Conservation (phyloP, 2,888 invertebrate species). For the Blomia tropicalis region DNA sequence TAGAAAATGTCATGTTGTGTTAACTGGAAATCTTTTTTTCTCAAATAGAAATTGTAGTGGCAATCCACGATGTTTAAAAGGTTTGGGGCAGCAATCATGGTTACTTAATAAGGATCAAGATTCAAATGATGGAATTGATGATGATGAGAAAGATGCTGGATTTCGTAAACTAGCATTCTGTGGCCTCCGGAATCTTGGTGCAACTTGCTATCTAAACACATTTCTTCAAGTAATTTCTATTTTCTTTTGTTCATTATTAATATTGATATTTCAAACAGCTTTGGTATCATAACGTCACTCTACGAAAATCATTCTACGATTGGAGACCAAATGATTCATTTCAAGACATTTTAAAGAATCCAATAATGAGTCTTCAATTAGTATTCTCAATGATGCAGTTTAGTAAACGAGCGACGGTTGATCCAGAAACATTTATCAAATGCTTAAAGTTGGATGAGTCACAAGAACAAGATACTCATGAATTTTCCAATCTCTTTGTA, state of each 20-base stretch:
- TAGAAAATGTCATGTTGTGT: not conserved
- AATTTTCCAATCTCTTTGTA: conserved; percentile 48
- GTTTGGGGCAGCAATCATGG: conserved; percentile 45
- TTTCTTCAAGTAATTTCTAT: conserved; percentile 38
- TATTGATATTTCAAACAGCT: conserved; percentile 35
- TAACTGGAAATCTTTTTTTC: not conserved
- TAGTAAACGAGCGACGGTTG: conserved; percentile 41
- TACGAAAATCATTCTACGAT: conserved; percentile 43
- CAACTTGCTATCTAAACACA: conserved; percentile 50
- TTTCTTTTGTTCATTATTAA: not conserved
- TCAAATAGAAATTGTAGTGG: conserved; percentile 45
- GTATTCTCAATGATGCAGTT: conserved; percentile 46
- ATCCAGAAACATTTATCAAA: conserved; percentile 44
- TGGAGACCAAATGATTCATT: conserved; percentile 39
- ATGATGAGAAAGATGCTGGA: conserved; percentile 35
- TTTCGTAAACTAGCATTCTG: conserved; percentile 38
- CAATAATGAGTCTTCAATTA: conserved; percentile 40
- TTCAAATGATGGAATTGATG: conserved; percentile 36
- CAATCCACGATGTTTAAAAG: conserved; percentile 46
- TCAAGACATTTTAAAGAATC: conserved; percentile 18
- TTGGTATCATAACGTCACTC: conserved; percentile 46
- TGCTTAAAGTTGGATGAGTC: conserved; percentile 44
- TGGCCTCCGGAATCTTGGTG: conserved; percentile 48
- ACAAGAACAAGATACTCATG: conserved; percentile 49
- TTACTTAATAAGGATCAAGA: conserved; percentile 38